A percentile compares a stretch with the other conserved stretches of the same genome.
Evolutionary conservation across 2,113 vertebrate species (phyloP).

Genomic region (Pituophis catenifer): DNA sequence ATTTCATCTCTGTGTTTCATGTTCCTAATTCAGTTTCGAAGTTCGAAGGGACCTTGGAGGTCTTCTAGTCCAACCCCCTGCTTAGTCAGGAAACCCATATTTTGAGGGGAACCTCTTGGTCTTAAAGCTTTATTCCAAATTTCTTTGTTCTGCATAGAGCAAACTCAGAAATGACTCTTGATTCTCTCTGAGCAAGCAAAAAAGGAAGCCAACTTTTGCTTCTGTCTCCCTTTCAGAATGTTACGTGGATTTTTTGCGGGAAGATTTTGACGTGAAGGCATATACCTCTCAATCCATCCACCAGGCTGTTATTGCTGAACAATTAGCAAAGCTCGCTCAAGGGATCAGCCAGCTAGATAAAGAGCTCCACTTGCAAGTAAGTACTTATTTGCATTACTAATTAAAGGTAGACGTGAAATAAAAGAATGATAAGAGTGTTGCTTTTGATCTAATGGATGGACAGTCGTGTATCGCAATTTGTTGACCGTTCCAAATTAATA

Average conservation of each 20-base stretch:
- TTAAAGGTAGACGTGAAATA: not conserved
- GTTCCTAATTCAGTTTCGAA: no score
- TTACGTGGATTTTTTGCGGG: constrained; percentile 84
- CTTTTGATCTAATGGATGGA: not conserved
- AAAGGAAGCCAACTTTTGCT: not conserved
- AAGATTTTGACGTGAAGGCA: constrained; percentile 92
- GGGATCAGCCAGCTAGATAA: constrained; percentile 97
- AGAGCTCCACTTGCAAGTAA: constrained; percentile 92
- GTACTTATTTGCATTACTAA: constrained; percentile 17
- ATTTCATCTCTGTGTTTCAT: no score
- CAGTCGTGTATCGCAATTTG: not conserved
- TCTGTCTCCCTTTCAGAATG: constrained; percentile 75
- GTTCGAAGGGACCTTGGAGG: no score
- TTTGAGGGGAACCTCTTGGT: not conserved
- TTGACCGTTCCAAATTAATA: not conserved
- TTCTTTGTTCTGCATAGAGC: not conserved
- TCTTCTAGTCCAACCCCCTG: no score
- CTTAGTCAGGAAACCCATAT: no score
- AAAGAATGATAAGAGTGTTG: not conserved
- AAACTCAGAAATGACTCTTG: not conserved
- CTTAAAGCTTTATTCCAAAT: not conserved
- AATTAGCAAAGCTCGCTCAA: constrained; percentile 91
- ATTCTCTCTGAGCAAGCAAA: not conserved
- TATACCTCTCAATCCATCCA: constrained; percentile 94
- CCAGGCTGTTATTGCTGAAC: constrained; percentile 91